Evolutionary conservation across 2,888 invertebrate species (phyloP), one percentile per base, ranked within the genome.

Genomic region (Dicycla oo): DNA sequence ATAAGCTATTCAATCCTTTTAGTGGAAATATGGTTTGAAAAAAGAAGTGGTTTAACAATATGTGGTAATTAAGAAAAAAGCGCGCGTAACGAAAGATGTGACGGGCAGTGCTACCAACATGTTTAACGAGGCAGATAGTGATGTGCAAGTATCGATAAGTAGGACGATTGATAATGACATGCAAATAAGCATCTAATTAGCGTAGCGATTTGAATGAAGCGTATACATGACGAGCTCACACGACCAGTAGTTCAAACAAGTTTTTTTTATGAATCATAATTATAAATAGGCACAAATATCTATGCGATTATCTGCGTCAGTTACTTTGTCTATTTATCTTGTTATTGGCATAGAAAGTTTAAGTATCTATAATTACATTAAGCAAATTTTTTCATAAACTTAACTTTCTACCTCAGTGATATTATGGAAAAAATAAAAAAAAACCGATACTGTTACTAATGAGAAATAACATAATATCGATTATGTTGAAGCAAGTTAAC

Each of bases 1-100:
- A 96, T 94, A 92, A 91, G 90, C 93, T 91, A 95, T 96, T 95
- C 95, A 95, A 94, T 93, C 93, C 94, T 93, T 95, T 93, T 93
- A 89, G 89, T 92, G 89, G 88, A 90, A 89, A 93, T 91, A 91
- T 91, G 90, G 87, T 92, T 88, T 91, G 93, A 93, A 93, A 93
- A 80, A 85, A 81, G 76, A 86, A 77, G 88, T 85, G 84, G 86
- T 88, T 88, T 87, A 93, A 96, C 95, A 96, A 95, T 94, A 91
- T 88, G 90, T 82, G 90, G 92, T 94, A 94, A 94, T 95, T 95
- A 94, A 93, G 92, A 92, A 94, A 94, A 93, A 93, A 93, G 91
- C 87, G 90, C 92, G 94, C 93, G 93, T 93, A 94, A 94, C 93
- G 89, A 92, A 93, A 93, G 88, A 91, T 93, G 91, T 93, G 93